Conservation (phyloP, 2,888 invertebrate genomes). For the Amphipyra berbera region DNA sequence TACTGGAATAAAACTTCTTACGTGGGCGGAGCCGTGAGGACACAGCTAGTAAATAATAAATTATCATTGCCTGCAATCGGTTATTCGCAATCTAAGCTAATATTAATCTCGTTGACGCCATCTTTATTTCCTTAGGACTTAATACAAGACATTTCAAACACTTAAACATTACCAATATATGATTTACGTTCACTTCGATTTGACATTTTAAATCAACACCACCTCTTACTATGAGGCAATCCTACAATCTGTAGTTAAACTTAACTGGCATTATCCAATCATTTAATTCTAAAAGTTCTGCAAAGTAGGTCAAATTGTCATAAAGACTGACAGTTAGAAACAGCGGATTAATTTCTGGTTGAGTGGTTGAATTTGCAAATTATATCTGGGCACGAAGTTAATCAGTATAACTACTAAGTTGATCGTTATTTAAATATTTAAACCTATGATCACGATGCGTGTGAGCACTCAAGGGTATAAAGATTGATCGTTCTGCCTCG, state of each 20-base stretch:
- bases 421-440: no score
- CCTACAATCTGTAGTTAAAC: conserved; percentile 10
- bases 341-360: conserved; percentile 33
- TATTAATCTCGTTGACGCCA: conserved; percentile 11
- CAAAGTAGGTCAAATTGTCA: conserved; percentile 48
- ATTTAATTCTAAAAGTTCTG: conserved; percentile 27
- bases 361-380: conserved; percentile 41
- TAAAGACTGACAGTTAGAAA: conserved; percentile 38
- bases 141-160: conserved; percentile 26
- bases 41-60: no score
- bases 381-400: conserved; percentile 19
- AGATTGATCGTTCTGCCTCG: no score
- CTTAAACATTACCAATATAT: conserved; percentile 25
- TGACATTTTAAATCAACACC: conserved; percentile 56
- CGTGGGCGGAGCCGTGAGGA: no score
- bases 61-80: conserved; percentile 9
- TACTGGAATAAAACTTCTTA: no score
- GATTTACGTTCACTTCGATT: conserved; percentile 49
- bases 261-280: conserved; percentile 28
- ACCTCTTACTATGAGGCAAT: conserved; percentile 44
- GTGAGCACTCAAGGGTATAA: no score
- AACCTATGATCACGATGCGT: no score
- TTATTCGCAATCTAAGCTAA: conserved; percentile 14
- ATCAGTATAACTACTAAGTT: conserved; percentile 15
- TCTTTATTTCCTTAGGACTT: conserved; percentile 31